Conservation (phyloP, 2,113 vertebrate genomes). For the Toxostoma redivivum region DNA sequence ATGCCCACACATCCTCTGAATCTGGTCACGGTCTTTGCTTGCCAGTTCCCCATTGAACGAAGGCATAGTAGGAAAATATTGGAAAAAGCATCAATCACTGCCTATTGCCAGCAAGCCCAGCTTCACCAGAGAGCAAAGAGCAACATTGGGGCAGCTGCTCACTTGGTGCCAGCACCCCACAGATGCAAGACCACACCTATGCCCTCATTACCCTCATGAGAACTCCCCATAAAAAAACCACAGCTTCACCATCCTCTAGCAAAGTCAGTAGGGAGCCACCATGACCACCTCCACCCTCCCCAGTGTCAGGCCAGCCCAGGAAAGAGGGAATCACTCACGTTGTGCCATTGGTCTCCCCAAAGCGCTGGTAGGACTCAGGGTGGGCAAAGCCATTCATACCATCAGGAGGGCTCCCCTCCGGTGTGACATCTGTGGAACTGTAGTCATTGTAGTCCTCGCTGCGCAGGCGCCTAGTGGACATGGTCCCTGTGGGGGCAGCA, state of each 20-base stretch:
- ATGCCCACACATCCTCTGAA: background rate
- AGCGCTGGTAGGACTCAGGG: slow-evolving; percentile 71
- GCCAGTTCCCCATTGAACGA: rapidly evolving
- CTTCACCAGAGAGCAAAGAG: background rate
- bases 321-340: slow-evolving; percentile 66
- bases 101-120: background rate
- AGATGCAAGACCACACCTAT: background rate
- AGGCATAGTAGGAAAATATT: rapidly evolving
- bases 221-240: background rate
- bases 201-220: background rate
- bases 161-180: background rate
- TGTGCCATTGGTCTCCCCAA: slow-evolving; percentile 65
- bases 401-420: slow-evolving; percentile 49
- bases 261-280: background rate
- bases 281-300: background rate
- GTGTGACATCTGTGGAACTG: slow-evolving; percentile 74
- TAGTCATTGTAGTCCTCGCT: slow-evolving; percentile 77
- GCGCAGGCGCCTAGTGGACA: slow-evolving; percentile 76
- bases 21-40: background rate
- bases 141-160: background rate
- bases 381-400: slow-evolving; percentile 35
- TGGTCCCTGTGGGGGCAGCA: slow-evolving; percentile 64
- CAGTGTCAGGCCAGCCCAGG: background rate
- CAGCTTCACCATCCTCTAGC: background rate
- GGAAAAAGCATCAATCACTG: background rate